A percentile compares a stretch with the other conserved stretches of the same genome.
Evolutionary conservation across 2,797 vertebrate species (phyloP).

Genomic region (Epinephelus awoara): DNA sequence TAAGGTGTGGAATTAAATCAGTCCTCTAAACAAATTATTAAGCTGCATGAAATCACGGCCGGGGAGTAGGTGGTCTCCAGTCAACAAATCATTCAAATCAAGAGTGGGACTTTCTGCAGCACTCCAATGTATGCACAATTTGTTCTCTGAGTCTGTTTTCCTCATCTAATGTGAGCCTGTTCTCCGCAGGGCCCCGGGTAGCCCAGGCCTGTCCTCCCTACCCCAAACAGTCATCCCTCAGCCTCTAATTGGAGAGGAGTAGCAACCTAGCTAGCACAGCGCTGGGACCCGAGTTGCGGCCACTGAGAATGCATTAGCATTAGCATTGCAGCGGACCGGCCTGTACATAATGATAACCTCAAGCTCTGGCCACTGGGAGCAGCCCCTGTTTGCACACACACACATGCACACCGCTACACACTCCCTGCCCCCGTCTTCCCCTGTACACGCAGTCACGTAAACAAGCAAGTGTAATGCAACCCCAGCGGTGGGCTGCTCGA

Average conservation of each 20-base stretch:
- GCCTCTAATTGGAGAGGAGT: constrained; percentile 81
- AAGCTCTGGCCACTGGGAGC: constrained; percentile 76
- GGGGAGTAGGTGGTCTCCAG: constrained; percentile 40
- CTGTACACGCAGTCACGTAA: constrained; percentile 74
- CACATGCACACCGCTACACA: constrained; percentile 41
- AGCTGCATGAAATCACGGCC: constrained; percentile 21
- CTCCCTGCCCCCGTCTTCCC: constrained; percentile 52
- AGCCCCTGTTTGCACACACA: constrained; percentile 46
- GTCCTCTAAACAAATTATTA: constrained; percentile 26
- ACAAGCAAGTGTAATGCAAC: constrained; percentile 75
- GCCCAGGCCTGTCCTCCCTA: constrained; percentile 69
- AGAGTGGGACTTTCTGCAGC: constrained; percentile 45
- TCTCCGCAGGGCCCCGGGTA: constrained; percentile 64
- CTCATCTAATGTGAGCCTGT: constrained; percentile 68
- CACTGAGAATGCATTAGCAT: constrained; percentile 79
- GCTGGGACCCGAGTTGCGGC: constrained; percentile 65
- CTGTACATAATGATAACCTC: constrained; percentile 83
- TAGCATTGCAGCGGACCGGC: constrained; percentile 78
- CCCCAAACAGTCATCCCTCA: constrained; percentile 71
- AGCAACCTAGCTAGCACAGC: constrained; percentile 69
- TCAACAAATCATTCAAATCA: constrained; percentile 60
- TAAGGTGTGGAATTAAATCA: constrained; percentile 20
- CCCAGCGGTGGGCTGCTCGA: constrained; percentile 70
- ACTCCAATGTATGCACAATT: constrained; percentile 66
- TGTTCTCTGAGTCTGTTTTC: constrained; percentile 65